Percentiles rank a stretch among this genome's conserved stretches.
phyloP scores from a whole-genome alignment of 2,797 vertebrate species.

The Phalloptychus januarius region DNA sequence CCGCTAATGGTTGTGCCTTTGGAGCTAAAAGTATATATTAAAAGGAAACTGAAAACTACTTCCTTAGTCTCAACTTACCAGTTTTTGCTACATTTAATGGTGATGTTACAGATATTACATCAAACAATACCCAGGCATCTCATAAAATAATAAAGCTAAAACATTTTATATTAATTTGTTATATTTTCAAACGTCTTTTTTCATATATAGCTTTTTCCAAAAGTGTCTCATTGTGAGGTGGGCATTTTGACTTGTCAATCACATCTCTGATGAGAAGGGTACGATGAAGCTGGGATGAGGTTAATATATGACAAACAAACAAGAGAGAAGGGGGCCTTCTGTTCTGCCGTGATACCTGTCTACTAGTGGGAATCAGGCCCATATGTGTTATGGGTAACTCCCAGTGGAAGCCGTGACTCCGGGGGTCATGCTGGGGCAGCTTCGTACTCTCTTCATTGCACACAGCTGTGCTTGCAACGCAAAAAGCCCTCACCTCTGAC shows the following conservation, averaged over 20 bases:
- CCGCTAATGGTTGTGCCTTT: constrained; percentile 8
- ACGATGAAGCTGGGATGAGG: constrained; percentile 61
- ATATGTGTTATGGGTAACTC: constrained; percentile 81
- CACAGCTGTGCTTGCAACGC: constrained; percentile 77
- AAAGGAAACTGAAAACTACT: constrained; percentile 20
- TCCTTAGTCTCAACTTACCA: neutral
- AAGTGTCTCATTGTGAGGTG: constrained; percentile 32
- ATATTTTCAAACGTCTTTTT: neutral
- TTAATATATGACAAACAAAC: constrained; percentile 85
- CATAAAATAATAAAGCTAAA: neutral
- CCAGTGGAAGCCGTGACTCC: constrained; percentile 66
- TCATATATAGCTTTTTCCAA: neutral
- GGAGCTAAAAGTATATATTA: neutral
- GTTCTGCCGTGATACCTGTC: constrained; percentile 69
- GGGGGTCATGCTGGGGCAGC: constrained; percentile 70
- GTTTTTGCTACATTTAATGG: neutral
- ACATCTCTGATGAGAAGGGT: constrained; percentile 67
- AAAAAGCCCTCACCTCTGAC: constrained; percentile 74
- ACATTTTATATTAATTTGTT: neutral
- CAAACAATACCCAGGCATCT: too few species aligned
- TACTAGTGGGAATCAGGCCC: constrained; percentile 74
- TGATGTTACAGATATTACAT: neutral
- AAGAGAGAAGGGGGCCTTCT: constrained; percentile 72
- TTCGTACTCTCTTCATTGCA: constrained; percentile 75
- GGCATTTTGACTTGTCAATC: constrained; percentile 74